Conservation (phyloP, 2,797 vertebrate species). For the Huso huso region DNA sequence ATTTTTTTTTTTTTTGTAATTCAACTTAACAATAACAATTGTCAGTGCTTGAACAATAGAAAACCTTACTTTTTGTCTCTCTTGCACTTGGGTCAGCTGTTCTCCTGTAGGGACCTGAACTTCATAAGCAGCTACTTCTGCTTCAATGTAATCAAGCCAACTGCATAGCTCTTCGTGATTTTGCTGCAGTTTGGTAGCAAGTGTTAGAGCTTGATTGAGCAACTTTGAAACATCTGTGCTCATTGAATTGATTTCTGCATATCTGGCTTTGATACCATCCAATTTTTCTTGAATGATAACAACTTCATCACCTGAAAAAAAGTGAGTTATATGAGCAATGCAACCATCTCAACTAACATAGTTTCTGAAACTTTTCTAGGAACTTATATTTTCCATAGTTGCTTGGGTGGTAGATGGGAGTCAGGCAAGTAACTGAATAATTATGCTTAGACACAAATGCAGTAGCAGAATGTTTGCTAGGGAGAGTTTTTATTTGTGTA, state of each 20-base stretch:
- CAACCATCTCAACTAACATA: too few relatives aligned
- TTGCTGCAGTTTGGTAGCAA: conserved; percentile 67
- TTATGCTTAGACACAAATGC: too few relatives aligned
- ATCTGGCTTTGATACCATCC: conserved; percentile 87
- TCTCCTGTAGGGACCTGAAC: conserved; percentile 61
- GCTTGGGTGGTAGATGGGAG: too few relatives aligned
- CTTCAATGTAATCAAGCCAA: conserved; percentile 78
- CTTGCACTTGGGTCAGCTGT: conserved; percentile 66
- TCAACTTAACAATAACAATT: neutral
- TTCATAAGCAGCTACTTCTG: conserved; percentile 65
- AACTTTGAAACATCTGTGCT: conserved; percentile 72
- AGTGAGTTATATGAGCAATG: too few relatives aligned
- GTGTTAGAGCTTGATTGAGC: conserved; percentile 73
- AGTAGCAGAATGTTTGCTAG: too few relatives aligned
- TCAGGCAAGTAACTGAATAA: too few relatives aligned
- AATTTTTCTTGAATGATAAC: conserved; percentile 92
- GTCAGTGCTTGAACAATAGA: neutral
- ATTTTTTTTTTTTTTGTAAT: neutral
- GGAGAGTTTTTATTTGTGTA: too few relatives aligned
- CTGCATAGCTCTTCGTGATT: conserved; percentile 65
- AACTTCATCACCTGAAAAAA: conserved; percentile 82
- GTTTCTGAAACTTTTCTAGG: too few relatives aligned
- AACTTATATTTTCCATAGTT: too few relatives aligned
- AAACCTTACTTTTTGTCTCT: conserved; percentile 72
- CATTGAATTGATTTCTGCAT: conserved; percentile 79